Evolutionary conservation across 2,797 vertebrate genomes (phyloP).

Genomic region (Chiloscyllium punctatum): DNA sequence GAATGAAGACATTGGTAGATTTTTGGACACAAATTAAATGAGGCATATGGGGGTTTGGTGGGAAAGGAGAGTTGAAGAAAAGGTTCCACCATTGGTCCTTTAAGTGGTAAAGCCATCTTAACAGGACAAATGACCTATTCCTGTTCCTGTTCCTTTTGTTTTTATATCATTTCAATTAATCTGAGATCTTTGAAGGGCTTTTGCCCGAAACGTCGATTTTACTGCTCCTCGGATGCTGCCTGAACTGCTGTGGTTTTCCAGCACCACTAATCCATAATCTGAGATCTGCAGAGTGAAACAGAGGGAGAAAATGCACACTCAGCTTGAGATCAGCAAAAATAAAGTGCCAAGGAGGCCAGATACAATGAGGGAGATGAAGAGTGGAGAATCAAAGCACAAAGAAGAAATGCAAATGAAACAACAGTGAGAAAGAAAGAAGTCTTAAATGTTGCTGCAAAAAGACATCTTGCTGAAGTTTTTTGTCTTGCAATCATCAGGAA

Average conservation of each 20-base stretch:
- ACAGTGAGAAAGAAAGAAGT: neutral
- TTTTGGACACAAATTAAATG: neutral
- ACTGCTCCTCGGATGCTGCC: too few species aligned
- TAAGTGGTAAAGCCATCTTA: too few species aligned
- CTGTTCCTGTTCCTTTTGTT: neutral
- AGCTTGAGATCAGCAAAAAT: neutral
- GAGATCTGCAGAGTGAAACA: too few species aligned
- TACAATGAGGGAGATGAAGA: neutral
- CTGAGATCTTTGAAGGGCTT: neutral
- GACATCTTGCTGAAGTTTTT: too few species aligned
- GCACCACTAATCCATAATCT: too few species aligned
- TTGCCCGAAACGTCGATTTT: too few species aligned
- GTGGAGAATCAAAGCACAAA: neutral
- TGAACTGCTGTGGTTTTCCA: too few species aligned
- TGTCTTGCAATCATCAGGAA: too few species aligned
- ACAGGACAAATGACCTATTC: accelerated
- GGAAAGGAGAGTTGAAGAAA: neutral
- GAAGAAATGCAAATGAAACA: neutral
- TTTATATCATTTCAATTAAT: neutral
- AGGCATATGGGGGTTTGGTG: neutral
- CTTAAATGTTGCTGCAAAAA: too few species aligned
- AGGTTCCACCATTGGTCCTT: neutral
- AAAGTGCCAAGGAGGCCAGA: neutral
- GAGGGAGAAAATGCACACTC: neutral
- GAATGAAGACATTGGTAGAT: neutral